Percentiles rank a stretch among this genome's conserved stretches.
Evolutionary conservation across 1,140 invertebrate species (phyloP).

Genomic region (Chironomus striatipennis): DNA sequence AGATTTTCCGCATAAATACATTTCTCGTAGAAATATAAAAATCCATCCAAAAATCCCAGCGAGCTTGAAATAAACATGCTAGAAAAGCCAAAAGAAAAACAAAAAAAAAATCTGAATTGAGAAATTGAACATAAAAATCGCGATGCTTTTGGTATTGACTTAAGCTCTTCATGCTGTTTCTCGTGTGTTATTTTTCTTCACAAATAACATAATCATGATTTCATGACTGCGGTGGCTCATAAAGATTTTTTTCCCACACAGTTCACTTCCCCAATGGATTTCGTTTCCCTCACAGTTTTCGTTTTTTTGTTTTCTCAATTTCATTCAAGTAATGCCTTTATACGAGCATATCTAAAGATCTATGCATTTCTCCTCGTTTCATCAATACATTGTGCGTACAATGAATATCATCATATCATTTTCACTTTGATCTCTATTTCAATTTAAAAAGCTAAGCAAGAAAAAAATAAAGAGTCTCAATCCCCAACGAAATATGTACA

Average conservation of each 20-base stretch:
- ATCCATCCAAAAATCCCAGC: no score
- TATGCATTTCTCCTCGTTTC: background rate
- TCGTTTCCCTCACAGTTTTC: no score
- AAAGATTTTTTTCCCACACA: background rate
- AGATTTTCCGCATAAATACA: background rate
- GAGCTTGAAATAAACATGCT: background rate
- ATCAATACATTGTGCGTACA: background rate
- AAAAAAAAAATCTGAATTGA: background rate
- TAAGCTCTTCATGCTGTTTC: background rate
- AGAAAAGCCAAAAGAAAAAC: background rate
- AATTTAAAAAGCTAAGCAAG: background rate
- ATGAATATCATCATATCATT: background rate
- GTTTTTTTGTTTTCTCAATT: no score
- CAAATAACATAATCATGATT: slow-evolving; percentile 23
- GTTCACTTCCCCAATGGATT: no score
- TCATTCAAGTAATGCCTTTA: no score
- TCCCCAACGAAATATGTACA: background rate
- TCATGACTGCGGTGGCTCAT: slow-evolving; percentile 13
- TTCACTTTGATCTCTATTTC: background rate
- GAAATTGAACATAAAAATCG: slow-evolving; percentile 6
- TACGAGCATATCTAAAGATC: background rate
- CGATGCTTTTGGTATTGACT: background rate
- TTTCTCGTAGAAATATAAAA: no score
- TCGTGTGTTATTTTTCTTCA: background rate
- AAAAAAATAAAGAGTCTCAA: background rate